These are phyloP conservation scores for Tinea pellionella DNA, from an alignment of 2,888 invertebrate species.

Conservation along the genomic window DNA sequence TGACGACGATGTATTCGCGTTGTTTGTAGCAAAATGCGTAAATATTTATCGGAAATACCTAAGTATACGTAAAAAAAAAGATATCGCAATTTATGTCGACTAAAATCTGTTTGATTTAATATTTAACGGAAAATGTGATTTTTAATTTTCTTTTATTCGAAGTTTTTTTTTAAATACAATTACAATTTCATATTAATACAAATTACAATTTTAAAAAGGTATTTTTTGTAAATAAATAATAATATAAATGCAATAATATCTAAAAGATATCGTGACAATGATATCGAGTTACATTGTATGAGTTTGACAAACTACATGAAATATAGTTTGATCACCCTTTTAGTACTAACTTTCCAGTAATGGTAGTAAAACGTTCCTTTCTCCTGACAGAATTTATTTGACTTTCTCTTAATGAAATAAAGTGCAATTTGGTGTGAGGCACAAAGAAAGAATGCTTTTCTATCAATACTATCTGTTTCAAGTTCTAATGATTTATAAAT, in stretches of 20 bases:
- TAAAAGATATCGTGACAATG: not conserved
- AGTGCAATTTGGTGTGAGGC: slow-evolving; percentile 6
- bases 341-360: slow-evolving; percentile 2
- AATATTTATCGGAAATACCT: too few species aligned
- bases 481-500: slow-evolving; percentile 3
- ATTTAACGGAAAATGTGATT: too few species aligned
- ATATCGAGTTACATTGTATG: not conserved
- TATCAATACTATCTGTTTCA: not conserved
- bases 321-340: not conserved
- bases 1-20: too few species aligned
- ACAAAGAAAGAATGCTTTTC: not conserved
- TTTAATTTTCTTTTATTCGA: too few species aligned
- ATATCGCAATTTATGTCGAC: too few species aligned
- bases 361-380: slow-evolving; percentile 23
- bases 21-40: too few species aligned
- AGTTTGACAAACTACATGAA: not conserved
- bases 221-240: too few species aligned
- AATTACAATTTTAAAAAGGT: too few species aligned
- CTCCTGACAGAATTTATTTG: slow-evolving; percentile 30
- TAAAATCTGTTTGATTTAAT: too few species aligned
- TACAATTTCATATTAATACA: not conserved
- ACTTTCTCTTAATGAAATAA: slow-evolving; percentile 31
- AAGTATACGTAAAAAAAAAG: too few species aligned
- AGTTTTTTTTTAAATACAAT: too few species aligned
- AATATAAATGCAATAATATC: too few species aligned